Evolutionary conservation across 2,113 vertebrate genomes (phyloP), one percentile per base, ranked within the genome.

Genomic region (Zootoca vivipara): DNA sequence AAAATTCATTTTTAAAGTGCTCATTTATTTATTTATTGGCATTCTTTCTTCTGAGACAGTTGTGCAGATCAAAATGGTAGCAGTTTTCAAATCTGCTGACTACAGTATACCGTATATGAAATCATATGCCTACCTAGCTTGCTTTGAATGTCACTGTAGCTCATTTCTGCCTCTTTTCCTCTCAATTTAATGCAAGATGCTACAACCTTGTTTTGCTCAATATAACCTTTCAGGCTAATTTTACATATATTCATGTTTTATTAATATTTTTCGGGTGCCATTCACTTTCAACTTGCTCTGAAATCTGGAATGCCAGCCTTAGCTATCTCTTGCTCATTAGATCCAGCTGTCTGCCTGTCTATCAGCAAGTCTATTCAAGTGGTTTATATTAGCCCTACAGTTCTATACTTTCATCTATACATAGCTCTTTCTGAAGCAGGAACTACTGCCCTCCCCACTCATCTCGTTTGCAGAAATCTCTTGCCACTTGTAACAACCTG

Each of bases 401-500:
- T 67, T 52, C n/a, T 77, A 52, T 35, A 15, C 12, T 35, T 70
- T 58, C 3, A 28, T 58, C 42, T 26, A 24, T n/a, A 12, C 5
- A 7, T 1, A 4, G 65, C 22, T 70, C 65, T 72, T 72, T 73
- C 24, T 64, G 35, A 64, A 33, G 42, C 40, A n/a, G 70, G 1
- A 0, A 30, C 56, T 72, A 1, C 46, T 9, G 46, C 46, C 46
- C 46, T 52, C 46, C 46, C 46, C 46, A 52, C 46, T n/a, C 69
- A 30, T 70, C 70, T 69, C 3, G 26, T 24, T 65, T 16, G 73
- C 2, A 1, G 0, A 1, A 15, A 15, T 4, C 10, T 24, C 30
- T 30, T 46, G 35, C 65, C 46, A 52, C 46, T 64, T 81, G 15
- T 40, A 28, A 67, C 87, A 74, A 91, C 90, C 65, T 91, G 38